Conservation (phyloP, 2,797 vertebrate species). For the Dromococcyx pavoninus region DNA sequence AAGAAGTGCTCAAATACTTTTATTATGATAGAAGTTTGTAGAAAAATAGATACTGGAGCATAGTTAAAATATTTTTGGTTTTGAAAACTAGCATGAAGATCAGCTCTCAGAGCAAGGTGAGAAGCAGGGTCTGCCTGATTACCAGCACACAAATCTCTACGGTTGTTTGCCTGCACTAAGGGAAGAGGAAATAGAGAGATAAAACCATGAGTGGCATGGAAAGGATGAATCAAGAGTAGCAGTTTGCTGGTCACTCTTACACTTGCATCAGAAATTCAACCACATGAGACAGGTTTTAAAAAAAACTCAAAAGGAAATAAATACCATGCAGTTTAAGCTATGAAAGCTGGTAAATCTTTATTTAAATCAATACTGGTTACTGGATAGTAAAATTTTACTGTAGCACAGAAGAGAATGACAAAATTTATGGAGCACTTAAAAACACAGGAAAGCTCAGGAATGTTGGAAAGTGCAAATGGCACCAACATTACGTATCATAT, state of each 20-base stretch:
- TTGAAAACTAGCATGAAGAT: not conserved
- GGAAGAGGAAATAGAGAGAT: not conserved
- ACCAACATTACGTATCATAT: not conserved
- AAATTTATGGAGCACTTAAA: not conserved
- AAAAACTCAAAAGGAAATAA: not conserved
- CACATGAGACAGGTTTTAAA: not conserved
- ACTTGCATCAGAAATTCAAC: not conserved
- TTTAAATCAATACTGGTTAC: not conserved
- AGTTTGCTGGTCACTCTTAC: not conserved
- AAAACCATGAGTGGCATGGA: not conserved
- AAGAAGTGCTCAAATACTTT: not conserved
- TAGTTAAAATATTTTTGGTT: not conserved
- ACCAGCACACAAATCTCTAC: not conserved
- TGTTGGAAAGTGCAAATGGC: not conserved
- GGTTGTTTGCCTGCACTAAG: not conserved
- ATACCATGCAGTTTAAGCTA: not conserved
- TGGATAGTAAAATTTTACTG: not conserved
- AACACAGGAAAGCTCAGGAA: not conserved
- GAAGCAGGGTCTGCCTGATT: not conserved
- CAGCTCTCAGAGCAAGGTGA: not conserved
- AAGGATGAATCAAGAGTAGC: not conserved
- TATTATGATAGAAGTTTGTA: not conserved
- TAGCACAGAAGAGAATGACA: not conserved
- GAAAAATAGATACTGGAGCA: not conserved
- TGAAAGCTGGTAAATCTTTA: not conserved